Evolutionary conservation across 2,113 vertebrate species (phyloP).

Genomic region (Gambusia affinis): DNA sequence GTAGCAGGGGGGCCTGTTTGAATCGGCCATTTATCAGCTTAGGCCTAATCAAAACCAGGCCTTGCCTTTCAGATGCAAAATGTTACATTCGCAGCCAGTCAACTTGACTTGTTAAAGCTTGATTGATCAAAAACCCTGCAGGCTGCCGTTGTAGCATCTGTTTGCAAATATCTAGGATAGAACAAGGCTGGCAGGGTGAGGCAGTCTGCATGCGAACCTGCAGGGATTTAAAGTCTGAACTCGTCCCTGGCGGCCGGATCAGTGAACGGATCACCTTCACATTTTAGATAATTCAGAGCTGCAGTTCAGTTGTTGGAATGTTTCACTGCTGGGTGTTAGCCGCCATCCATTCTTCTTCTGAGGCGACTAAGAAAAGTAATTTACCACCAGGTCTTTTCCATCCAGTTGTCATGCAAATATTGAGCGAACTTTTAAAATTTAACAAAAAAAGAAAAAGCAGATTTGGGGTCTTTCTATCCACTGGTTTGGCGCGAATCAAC

Average conservation of each 20-base stretch:
- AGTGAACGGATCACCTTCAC: slow-evolving; percentile 43
- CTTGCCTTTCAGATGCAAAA: slow-evolving; percentile 81
- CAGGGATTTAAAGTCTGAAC: slow-evolving; percentile 44
- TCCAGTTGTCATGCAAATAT: no score
- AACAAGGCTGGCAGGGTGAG: slow-evolving; percentile 20
- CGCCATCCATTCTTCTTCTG: no score
- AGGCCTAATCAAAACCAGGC: slow-evolving; percentile 81
- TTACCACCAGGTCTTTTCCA: no score
- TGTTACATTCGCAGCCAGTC: slow-evolving; percentile 81
- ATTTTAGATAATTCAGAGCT: slow-evolving; percentile 3
- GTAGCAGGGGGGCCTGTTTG: slow-evolving; percentile 73
- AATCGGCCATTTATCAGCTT: slow-evolving; percentile 84
- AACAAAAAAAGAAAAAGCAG: no score
- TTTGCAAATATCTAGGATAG: slow-evolving; percentile 80
- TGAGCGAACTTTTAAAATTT: no score
- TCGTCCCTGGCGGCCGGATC: slow-evolving; percentile 38
- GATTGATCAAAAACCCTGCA: slow-evolving; percentile 80
- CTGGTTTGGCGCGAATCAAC: no score
- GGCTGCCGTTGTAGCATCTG: slow-evolving; percentile 74
- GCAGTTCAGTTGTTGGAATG: slow-evolving; percentile 7
- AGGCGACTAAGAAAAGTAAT: no score
- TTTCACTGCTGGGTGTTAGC: no score
- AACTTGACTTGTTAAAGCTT: slow-evolving; percentile 86
- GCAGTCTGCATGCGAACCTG: slow-evolving; percentile 13
- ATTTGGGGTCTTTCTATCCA: no score